Evolutionary conservation across 2,888 invertebrate species (phyloP).

Genomic region (Agonopterix subpropinquella): DNA sequence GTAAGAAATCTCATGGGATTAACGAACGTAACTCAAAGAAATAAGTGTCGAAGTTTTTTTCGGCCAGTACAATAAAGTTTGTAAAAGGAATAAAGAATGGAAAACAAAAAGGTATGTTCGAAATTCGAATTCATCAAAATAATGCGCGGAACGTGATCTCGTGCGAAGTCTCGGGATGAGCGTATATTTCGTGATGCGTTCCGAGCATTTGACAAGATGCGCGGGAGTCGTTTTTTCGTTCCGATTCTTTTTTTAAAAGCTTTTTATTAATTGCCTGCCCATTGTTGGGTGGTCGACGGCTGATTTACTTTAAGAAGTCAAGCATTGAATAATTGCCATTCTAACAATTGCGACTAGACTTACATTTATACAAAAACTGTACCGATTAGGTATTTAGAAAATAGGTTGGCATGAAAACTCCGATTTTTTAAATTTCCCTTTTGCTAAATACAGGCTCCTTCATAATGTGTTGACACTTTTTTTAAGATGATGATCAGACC

Average conservation of each 20-base stretch:
- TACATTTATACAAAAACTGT: too few species aligned
- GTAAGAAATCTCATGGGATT: neutral
- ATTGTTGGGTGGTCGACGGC: slow-evolving; percentile 52
- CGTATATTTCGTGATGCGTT: slow-evolving; percentile 50
- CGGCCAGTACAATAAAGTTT: slow-evolving; percentile 5
- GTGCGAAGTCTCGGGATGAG: slow-evolving; percentile 50
- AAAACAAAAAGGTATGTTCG: slow-evolving; percentile 32
- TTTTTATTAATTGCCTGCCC: slow-evolving; percentile 51
- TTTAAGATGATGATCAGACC: too few species aligned
- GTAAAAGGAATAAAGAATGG: slow-evolving; percentile 18
- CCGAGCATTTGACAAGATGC: slow-evolving; percentile 39
- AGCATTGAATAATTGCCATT: slow-evolving; percentile 12
- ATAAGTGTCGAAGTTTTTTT: slow-evolving; percentile 5
- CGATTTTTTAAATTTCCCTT: too few species aligned
- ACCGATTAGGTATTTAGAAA: too few species aligned
- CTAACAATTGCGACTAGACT: too few species aligned
- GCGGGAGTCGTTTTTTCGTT: slow-evolving; percentile 33
- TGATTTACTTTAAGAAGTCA: slow-evolving; percentile 13
- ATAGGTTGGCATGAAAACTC: too few species aligned
- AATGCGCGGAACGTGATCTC: slow-evolving; percentile 66
- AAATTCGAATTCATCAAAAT: slow-evolving; percentile 58
- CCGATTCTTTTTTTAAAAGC: slow-evolving; percentile 27
- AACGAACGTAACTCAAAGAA: neutral
- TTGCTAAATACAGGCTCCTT: too few species aligned
- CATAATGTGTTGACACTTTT: too few species aligned